Conservation (phyloP, 2,113 vertebrate genomes). For the Dipodomys ordii region DNA sequence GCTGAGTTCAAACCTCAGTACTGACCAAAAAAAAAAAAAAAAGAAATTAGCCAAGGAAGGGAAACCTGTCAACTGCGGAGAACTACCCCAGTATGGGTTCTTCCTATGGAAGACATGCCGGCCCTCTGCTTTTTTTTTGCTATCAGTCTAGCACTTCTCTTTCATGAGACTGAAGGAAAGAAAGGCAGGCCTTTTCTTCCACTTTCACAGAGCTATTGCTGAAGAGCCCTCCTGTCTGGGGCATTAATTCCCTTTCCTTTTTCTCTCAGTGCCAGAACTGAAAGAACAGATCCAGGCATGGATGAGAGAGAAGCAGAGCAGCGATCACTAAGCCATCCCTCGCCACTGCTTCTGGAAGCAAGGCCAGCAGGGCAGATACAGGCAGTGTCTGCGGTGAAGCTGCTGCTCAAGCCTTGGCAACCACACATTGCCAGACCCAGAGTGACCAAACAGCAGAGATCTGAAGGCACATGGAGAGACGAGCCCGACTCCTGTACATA, state of each 20-base stretch:
- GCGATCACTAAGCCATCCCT: constrained; percentile 86
- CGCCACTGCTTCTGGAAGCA: background rate
- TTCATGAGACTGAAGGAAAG: background rate
- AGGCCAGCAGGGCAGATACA: constrained; percentile 36
- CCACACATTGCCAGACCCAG: constrained; percentile 26
- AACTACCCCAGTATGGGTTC: background rate
- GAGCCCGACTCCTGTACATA: constrained; percentile 89
- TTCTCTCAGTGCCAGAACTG: constrained; percentile 93
- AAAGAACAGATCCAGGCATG: constrained; percentile 97
- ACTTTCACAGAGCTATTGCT: background rate
- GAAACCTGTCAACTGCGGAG: background rate
- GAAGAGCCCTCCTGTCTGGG: background rate
- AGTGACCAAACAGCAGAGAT: constrained; percentile 41
- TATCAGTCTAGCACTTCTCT: background rate
- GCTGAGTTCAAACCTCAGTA: background rate
- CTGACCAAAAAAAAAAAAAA: background rate
- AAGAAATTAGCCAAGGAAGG: background rate
- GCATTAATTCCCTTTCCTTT: background rate
- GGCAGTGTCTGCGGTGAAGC: background rate
- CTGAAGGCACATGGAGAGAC: constrained; percentile 67
- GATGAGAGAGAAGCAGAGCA: constrained; percentile 97
- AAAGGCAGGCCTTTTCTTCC: background rate
- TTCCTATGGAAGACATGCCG: background rate
- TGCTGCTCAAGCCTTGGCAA: constrained; percentile 41
- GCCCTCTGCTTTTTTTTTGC: background rate